Evolutionary conservation across 2,113 vertebrate genomes (phyloP), one percentile per base, ranked within the genome.

Genomic region (Peucedramus taeniatus): DNA sequence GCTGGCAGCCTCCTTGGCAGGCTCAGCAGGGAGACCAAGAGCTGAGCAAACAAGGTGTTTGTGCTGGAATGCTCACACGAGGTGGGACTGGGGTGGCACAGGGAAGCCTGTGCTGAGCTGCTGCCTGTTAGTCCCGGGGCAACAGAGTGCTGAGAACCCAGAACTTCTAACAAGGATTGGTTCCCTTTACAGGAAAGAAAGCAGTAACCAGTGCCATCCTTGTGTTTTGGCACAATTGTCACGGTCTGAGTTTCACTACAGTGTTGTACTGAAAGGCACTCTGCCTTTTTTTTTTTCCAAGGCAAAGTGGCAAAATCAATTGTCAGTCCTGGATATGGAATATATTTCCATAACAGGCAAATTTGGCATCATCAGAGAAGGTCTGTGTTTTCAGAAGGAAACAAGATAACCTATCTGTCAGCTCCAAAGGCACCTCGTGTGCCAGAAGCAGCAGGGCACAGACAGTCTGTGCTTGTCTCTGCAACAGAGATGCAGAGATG

Each of bases 351-450:
- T 39, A 86, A 96, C 95, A 98, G 96, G 97, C 95, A 95, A 96
- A 97, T 81, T 33, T 90, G 64, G 54, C 53, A 63, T 91, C 90
- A 89, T 22, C 83, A 85, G 86, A 90, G 27, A 31, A 69, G 74
- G 94, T 96, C 87, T 97, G 42, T 94, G 93, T 95, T 97, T 81
- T 89, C 93, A 93, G 69, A 83, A 95, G 98, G 98, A 98, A 98
- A 93, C 0, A 4, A 93, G 91, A 97, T 30, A 66, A 79, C 92
- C 75, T 97, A 94, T 93, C 89, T 86, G 37, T 5, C 84, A 64
- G 91, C 35, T 78, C 39, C 90, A 88, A 26, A 49, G 30, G 77
- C 53, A 93, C 33, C 49, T 44, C 31, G 1, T 33, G 56, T 75
- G 66, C 49, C 3, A 5, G 9, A 76, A 39, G 23, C 66, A 84